Evolutionary conservation across 2,888 invertebrate genomes (phyloP).

Genomic region (Lamellibrachia columna): DNA sequence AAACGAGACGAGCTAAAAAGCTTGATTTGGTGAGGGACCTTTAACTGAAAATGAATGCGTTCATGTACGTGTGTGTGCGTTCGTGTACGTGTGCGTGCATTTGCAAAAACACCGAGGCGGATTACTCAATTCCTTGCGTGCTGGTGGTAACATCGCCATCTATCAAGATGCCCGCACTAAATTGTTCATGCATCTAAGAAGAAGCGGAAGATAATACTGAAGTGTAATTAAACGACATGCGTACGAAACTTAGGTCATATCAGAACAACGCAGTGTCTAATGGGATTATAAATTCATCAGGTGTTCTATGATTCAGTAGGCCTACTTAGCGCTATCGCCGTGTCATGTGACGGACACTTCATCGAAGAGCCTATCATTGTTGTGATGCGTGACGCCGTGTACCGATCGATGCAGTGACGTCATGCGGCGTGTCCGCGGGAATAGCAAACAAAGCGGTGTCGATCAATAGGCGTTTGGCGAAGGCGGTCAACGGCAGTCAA

Average conservation of each 20-base stretch:
- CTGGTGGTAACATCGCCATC: background rate
- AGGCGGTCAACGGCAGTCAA: background rate
- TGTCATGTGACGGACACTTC: background rate
- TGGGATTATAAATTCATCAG: background rate
- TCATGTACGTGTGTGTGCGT: background rate
- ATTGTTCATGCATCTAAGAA: background rate
- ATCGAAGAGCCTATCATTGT: background rate
- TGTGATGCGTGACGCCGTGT: background rate
- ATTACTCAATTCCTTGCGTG: too few species aligned
- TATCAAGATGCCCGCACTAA: background rate
- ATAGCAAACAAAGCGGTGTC: background rate
- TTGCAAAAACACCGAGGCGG: background rate
- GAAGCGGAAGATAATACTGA: background rate
- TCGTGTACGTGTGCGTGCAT: background rate
- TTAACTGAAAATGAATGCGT: too few species aligned
- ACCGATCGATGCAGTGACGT: slow-evolving; percentile 1
- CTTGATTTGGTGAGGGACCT: too few species aligned
- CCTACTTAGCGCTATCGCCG: background rate
- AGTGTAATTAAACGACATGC: background rate
- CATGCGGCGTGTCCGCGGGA: background rate
- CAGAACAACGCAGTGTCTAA: background rate
- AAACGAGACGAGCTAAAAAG: too few species aligned
- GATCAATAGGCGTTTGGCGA: background rate
- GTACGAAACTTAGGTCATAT: background rate
- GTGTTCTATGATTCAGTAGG: background rate